Evolutionary conservation across 1,140 invertebrate genomes (phyloP).

Genomic region (Drosophila carrolli): DNA sequence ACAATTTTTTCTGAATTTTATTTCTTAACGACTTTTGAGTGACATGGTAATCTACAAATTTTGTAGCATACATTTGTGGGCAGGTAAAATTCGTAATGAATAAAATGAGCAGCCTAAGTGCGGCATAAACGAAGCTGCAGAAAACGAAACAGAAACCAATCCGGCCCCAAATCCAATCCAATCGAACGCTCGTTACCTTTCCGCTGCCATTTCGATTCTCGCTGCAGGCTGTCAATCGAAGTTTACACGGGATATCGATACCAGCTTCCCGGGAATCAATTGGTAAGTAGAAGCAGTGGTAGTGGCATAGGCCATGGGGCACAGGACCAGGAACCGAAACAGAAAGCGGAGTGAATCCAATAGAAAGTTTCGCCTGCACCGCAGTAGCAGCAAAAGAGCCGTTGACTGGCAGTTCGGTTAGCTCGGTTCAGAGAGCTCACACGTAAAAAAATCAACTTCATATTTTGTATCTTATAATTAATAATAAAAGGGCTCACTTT

Average conservation of each 20-base stretch:
- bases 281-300: conserved; percentile 19
- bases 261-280: conserved; percentile 38
- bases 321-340: conserved; percentile 7
- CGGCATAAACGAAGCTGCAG: conserved; percentile 10
- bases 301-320: background rate
- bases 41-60: background rate
- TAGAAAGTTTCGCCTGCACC: conserved; percentile 63
- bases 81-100: too few relatives aligned
- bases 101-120: too few relatives aligned
- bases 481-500: too few relatives aligned
- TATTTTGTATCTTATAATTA: too few relatives aligned
- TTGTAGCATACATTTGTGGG: conserved; percentile 21
- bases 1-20: too few relatives aligned
- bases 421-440: conserved; percentile 8
- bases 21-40: too few relatives aligned
- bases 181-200: conserved; percentile 20
- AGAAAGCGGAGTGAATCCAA: conserved; percentile 29
- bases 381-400: conserved; percentile 36
- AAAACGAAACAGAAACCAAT: conserved; percentile 28
- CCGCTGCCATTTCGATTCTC: conserved; percentile 24
- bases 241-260: conserved; percentile 58
- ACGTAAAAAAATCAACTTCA: too few relatives aligned
- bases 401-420: conserved; percentile 64
- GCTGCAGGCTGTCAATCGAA: conserved; percentile 66
- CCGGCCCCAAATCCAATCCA: conserved; percentile 27